Evolutionary conservation across 2,888 invertebrate species (phyloP).

Genomic region (Crioceris asparagi): DNA sequence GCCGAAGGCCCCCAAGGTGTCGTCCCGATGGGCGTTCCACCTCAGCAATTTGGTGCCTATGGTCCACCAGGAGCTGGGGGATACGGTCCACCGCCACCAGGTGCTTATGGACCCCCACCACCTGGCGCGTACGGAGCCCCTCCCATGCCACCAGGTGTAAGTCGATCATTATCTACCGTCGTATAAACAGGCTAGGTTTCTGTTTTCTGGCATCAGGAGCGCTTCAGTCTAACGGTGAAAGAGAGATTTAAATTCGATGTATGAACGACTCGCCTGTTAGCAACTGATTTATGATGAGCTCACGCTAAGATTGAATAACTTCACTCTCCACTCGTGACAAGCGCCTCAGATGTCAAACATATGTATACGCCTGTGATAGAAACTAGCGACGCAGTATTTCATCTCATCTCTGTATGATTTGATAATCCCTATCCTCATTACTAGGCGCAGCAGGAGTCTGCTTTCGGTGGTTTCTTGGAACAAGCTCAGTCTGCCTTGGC

Average conservation of each 20-base stretch:
- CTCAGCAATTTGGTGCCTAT: conserved; percentile 20
- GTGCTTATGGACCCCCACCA: conserved; percentile 17
- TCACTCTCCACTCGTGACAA: too few relatives aligned
- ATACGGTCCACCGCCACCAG: conserved; percentile 19
- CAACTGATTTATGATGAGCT: too few relatives aligned
- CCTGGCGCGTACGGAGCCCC: too few relatives aligned
- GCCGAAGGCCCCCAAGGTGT: conserved; percentile 19
- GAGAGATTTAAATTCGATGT: too few relatives aligned
- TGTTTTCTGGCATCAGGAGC: background rate
- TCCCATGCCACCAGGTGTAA: too few relatives aligned
- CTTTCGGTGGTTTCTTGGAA: conserved; percentile 33
- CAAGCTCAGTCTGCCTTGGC: conserved; percentile 36
- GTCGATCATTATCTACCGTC: too few relatives aligned
- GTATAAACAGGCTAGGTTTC: background rate
- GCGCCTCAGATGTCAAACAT: conserved; percentile 1
- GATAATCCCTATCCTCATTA: too few relatives aligned
- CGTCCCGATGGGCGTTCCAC: conserved; percentile 20
- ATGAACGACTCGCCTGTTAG: too few relatives aligned
- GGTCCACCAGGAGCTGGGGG: conserved; percentile 20
- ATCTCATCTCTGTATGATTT: background rate
- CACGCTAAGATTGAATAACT: too few relatives aligned
- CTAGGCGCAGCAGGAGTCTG: conserved; percentile 25
- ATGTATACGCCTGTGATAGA: too few relatives aligned
- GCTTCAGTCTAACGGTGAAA: too few relatives aligned
- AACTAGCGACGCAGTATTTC: background rate